phyloP scores from a whole-genome alignment of 2,113 vertebrate species.

The Pomatorhinus ruficollis region DNA sequence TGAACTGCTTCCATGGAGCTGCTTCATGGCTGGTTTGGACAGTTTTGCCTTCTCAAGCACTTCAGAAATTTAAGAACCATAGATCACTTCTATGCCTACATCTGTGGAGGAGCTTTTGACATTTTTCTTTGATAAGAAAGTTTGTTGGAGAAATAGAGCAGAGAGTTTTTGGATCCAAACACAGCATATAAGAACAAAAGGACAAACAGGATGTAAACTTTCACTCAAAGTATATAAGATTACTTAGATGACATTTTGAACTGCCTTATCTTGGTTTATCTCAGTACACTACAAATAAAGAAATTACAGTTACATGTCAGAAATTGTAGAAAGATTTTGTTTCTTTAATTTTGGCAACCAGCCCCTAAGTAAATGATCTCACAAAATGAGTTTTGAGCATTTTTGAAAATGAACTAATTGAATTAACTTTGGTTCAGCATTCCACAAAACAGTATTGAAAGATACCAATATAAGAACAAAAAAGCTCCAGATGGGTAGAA shows the following conservation, averaged over 20 bases:
- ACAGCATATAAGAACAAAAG: background rate
- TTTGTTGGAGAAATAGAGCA: background rate
- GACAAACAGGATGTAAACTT: background rate
- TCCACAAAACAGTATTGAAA: background rate
- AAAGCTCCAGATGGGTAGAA: background rate
- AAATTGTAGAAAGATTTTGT: background rate
- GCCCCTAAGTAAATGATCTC: background rate
- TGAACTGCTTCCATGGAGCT: background rate
- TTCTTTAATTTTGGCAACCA: background rate
- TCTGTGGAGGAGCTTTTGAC: background rate
- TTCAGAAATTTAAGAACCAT: background rate
- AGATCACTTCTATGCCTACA: background rate
- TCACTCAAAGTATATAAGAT: background rate
- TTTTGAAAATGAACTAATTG: background rate
- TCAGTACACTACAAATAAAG: background rate
- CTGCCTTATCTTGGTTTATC: background rate
- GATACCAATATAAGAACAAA: background rate
- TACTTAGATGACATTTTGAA: background rate
- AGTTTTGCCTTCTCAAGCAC: background rate
- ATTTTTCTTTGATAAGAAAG: background rate
- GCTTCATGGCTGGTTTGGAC: background rate
- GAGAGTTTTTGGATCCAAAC: background rate
- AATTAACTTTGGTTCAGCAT: background rate
- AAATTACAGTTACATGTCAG: background rate
- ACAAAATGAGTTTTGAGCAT: background rate